Conservation (phyloP, 2,888 invertebrate genomes). For the Leuctra nigra region DNA sequence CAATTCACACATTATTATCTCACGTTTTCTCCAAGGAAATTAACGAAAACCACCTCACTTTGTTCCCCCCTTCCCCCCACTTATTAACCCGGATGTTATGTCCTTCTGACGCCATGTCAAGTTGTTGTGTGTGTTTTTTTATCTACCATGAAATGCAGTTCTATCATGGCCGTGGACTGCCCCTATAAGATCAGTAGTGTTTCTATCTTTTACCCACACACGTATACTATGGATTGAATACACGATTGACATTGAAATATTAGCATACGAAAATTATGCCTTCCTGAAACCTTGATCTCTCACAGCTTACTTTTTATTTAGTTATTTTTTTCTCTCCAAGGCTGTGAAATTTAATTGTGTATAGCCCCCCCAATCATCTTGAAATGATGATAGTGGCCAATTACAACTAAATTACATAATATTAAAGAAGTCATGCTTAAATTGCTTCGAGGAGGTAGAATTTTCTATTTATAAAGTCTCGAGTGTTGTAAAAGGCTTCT, state of each 20-base stretch:
- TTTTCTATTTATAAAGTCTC: too few relatives aligned
- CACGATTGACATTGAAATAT: neutral
- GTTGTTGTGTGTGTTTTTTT: too few relatives aligned
- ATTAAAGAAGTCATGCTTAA: too few relatives aligned
- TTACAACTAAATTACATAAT: too few relatives aligned
- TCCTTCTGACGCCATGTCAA: neutral
- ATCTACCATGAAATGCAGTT: too few relatives aligned
- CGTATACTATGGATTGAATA: too few relatives aligned
- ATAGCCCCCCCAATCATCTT: too few relatives aligned
- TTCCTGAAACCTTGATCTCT: neutral
- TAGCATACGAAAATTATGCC: neutral
- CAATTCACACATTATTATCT: neutral
- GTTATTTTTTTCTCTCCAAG: neutral
- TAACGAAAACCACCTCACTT: neutral
- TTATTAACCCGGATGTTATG: neutral
- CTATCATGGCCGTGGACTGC: neutral
- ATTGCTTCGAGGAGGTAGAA: too few relatives aligned
- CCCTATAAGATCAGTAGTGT: neutral
- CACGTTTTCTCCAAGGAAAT: neutral
- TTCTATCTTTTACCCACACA: too few relatives aligned
- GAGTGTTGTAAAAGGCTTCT: too few relatives aligned
- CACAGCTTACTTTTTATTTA: neutral
- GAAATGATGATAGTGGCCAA: too few relatives aligned
- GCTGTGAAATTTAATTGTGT: too few relatives aligned
- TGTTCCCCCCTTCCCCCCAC: neutral